phyloP scores from a whole-genome alignment of 2,888 invertebrate species.

The Taphrorychus bicolor region DNA sequence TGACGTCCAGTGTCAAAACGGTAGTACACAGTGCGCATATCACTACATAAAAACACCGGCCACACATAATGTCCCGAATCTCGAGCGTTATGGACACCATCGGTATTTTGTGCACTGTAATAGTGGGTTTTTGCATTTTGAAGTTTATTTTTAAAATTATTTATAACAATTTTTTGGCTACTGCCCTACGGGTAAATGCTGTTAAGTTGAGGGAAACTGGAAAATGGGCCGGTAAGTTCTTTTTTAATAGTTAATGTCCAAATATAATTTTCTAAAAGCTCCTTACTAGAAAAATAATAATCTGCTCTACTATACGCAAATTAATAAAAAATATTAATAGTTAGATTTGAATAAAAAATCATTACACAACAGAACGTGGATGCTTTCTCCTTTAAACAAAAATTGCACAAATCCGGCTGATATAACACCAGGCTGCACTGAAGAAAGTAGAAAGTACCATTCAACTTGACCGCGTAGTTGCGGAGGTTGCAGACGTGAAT shows the following conservation, averaged over 20 bases:
- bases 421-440: neutral
- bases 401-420: neutral
- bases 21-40: neutral
- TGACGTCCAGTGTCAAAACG: neutral
- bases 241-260: no score
- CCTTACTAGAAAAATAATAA: no score
- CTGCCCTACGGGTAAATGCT: slow-evolving; percentile 61
- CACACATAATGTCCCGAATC: neutral
- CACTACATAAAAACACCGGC: neutral
- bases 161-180: slow-evolving; percentile 61
- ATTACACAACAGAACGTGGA: neutral
- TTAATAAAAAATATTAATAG: neutral
- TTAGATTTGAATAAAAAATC: neutral
- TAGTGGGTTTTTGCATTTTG: slow-evolving; percentile 59
- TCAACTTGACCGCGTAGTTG: slow-evolving; percentile 21
- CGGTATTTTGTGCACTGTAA: slow-evolving; percentile 59
- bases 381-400: slow-evolving; percentile 5
- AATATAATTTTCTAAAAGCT: no score
- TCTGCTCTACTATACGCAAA: no score
- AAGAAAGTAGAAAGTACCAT: slow-evolving; percentile 30
- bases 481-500: neutral
- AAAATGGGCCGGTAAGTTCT: slow-evolving; percentile 79
- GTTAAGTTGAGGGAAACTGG: slow-evolving; percentile 73
- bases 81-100: slow-evolving; percentile 59
- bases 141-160: slow-evolving; percentile 62